Evolutionary conservation across 1,140 invertebrate species (phyloP).

Genomic region (Anagrus nilaparvatae): DNA sequence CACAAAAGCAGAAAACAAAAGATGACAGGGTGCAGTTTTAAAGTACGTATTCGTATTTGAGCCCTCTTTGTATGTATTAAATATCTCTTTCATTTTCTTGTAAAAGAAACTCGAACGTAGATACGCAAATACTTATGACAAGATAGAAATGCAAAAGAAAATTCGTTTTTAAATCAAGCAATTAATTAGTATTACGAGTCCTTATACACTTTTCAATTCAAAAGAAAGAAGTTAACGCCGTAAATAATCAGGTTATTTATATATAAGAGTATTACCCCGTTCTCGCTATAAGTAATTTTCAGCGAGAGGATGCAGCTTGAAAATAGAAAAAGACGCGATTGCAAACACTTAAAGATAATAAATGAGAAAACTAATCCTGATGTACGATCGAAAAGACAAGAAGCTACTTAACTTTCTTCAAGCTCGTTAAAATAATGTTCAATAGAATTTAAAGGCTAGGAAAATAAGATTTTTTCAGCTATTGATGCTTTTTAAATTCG

Average conservation of each 20-base stretch:
- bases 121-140: too few species aligned
- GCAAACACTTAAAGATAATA: too few species aligned
- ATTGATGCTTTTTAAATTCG: too few species aligned
- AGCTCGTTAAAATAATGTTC: too few species aligned
- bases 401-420: too few species aligned
- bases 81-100: constrained; percentile 5
- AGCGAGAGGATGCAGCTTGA: neutral
- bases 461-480: too few species aligned
- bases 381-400: constrained; percentile 19
- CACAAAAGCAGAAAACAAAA: constrained; percentile 7
- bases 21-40: neutral
- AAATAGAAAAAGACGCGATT: too few species aligned
- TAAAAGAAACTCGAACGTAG: neutral
- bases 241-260: constrained; percentile 8
- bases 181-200: constrained; percentile 25
- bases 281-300: constrained; percentile 15
- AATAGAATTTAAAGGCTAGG: too few species aligned
- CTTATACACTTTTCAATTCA: neutral
- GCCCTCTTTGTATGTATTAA: neutral
- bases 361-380: constrained; percentile 20
- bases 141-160: constrained; percentile 20
- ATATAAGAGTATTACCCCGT: constrained; percentile 3
- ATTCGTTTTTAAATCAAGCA: constrained; percentile 21
- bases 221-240: neutral
- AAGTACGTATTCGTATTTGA: neutral